phyloP scores from a whole-genome alignment of 2,797 vertebrate species.

The Setipinna tenuifilis region DNA sequence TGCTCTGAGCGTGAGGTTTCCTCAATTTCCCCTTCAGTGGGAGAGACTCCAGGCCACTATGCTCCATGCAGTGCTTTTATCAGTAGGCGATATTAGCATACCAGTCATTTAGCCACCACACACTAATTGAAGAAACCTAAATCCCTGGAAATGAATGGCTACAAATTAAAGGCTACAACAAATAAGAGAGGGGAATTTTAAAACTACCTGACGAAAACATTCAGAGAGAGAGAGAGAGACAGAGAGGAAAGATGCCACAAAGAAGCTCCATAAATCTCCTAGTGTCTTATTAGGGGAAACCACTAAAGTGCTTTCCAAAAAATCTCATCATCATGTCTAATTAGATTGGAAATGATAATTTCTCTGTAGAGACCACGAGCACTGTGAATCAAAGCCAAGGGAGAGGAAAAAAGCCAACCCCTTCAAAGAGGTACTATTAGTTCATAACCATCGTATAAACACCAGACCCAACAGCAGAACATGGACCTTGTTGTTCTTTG shows the following conservation, averaged over 20 bases:
- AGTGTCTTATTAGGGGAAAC: slow-evolving; percentile 37
- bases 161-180: slow-evolving; percentile 34
- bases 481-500: slow-evolving; percentile 15
- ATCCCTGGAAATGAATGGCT: not conserved
- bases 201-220: slow-evolving; percentile 29
- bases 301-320: slow-evolving; percentile 44
- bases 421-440: slow-evolving; percentile 51
- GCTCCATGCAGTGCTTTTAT: not conserved
- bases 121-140: not conserved
- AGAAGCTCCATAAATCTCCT: slow-evolving; percentile 35
- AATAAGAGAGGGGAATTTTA: slow-evolving; percentile 20
- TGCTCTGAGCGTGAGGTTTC: not conserved
- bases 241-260: not conserved
- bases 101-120: not conserved
- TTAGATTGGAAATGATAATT: slow-evolving; percentile 47
- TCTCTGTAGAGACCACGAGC: slow-evolving; percentile 46
- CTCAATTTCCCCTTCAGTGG: not conserved
- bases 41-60: not conserved
- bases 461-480: not conserved
- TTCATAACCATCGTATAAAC: not conserved
- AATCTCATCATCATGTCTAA: slow-evolving; percentile 41
- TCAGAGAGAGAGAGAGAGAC: slow-evolving; percentile 34
- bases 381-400: slow-evolving; percentile 47
- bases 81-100: not conserved
- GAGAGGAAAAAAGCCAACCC: slow-evolving; percentile 2